Base-by-base conservation (phyloP, 2,113 vertebrate species). In the Asarcornis scutulata region DNA sequence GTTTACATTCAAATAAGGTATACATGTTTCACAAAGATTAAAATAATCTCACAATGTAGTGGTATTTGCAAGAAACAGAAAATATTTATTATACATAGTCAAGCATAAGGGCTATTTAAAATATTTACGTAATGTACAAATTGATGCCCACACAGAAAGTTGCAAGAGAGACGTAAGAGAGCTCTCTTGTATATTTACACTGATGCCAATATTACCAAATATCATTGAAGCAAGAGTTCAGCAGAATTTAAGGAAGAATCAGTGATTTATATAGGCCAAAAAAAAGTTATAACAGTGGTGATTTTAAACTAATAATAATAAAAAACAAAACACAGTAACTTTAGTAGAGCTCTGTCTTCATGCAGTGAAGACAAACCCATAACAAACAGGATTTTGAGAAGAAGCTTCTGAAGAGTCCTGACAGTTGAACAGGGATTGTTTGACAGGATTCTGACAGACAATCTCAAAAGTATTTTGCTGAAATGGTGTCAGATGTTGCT, bases 401-500 rank as follows among this genome's bases (percentile, higher is more conserved):
- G 16, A 53, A 73, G 76, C 53, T 83, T 90, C 38, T 79, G 7
- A 8, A 72, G 71, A n/a, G 11, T 34, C 29, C 26, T 93, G 86
- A 68, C 67, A 90, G 71, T 72, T 95, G 71, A 74, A 46, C 46
- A 68, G 36, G 6, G 17, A 58, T 85, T 78, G 46, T 63, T 36
- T 95, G 86, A 72, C 64, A 89, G 60, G 26, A 8, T 55, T 95
- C 59, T 91, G 76, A 81, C 67, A 87, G 50, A 86, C 59, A 84
- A 44, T 40, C 59, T 88, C 59, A 58, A 36, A 46, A 89, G 18
- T 71, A 56, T 92, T 92, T 91, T 93, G 40, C 68, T 74, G 55
- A 88, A 58, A 27, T 22, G 21, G 36, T 77, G 76, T 80, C 89
- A 93, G 59, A 31, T 86, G 73, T 81, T 92, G 72, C 52, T 71